These are phyloP conservation scores for Antechinus stuartii DNA, from an alignment of 2,113 vertebrate species.

Conservation along the genomic window DNA sequence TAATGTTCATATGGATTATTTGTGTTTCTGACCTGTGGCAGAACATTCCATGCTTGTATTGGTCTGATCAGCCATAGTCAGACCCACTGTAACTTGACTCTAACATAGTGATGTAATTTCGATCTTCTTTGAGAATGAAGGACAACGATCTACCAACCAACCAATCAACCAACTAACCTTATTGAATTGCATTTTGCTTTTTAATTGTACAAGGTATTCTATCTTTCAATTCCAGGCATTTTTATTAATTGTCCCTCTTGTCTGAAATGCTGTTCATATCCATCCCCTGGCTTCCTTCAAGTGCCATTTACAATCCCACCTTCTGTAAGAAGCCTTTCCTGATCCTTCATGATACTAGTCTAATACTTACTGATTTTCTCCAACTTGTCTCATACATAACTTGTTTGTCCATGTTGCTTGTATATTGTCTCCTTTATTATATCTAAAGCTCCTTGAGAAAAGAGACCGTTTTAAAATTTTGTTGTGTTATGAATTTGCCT, in stretches of 20 bases:
- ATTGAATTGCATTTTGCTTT: no score
- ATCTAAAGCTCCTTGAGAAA: not conserved
- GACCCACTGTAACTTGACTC: no score
- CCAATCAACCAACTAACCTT: no score
- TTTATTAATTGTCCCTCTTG: not conserved
- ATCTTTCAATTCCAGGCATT: not conserved
- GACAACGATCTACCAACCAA: no score
- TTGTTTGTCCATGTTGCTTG: not conserved
- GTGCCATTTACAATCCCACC: not conserved
- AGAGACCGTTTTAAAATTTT: no score
- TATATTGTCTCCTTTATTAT: not conserved
- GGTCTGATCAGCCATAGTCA: no score
- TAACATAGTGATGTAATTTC: no score
- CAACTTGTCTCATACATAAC: not conserved
- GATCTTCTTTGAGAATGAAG: no score
- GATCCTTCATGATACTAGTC: not conserved
- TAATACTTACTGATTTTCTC: not conserved
- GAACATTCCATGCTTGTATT: no score
- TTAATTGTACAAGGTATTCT: not conserved
- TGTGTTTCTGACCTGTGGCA: no score
- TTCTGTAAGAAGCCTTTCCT: not conserved
- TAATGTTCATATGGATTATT: no score
- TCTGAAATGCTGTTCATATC: not conserved
- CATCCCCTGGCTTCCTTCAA: not conserved
- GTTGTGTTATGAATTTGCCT: no score